A percentile compares a stretch with the other conserved stretches of the same genome.
These are phyloP conservation scores for Pachycephala philippinensis DNA, from an alignment of 2,113 vertebrate species.

Conservation along the genomic window DNA sequence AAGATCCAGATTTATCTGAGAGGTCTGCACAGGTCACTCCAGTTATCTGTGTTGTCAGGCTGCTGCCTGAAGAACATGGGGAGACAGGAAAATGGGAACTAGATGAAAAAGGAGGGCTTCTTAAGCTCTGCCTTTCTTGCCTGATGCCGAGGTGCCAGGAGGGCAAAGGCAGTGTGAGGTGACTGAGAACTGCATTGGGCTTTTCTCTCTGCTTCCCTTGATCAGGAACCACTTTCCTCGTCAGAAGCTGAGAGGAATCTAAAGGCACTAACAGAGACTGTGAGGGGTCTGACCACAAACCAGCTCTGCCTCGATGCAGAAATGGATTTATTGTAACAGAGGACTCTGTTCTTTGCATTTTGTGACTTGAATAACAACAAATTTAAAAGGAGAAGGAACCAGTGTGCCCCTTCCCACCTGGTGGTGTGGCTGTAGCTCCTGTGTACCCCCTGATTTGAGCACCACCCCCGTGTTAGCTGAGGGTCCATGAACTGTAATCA, in stretches of 20 bases:
- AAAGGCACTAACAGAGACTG: neutral
- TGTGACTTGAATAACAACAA: neutral
- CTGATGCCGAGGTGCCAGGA: neutral
- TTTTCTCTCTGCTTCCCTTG: neutral
- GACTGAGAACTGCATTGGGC: neutral
- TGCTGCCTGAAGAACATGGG: neutral
- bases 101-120: neutral
- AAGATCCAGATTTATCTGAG: neutral
- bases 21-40: neutral
- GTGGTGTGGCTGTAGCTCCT: neutral
- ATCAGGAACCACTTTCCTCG: neutral
- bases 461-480: neutral
- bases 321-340: neutral
- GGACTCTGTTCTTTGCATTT: neutral
- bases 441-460: neutral
- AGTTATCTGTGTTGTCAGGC: neutral
- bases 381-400: neutral
- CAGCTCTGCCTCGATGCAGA: neutral
- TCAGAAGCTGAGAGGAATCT: neutral
- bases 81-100: neutral
- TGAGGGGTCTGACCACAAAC: neutral
- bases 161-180: neutral
- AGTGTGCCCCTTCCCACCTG: neutral
- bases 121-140: neutral
- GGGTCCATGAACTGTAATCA: neutral